Base-by-base conservation (phyloP, 2,113 vertebrate species). In the Nibea coibor region DNA sequence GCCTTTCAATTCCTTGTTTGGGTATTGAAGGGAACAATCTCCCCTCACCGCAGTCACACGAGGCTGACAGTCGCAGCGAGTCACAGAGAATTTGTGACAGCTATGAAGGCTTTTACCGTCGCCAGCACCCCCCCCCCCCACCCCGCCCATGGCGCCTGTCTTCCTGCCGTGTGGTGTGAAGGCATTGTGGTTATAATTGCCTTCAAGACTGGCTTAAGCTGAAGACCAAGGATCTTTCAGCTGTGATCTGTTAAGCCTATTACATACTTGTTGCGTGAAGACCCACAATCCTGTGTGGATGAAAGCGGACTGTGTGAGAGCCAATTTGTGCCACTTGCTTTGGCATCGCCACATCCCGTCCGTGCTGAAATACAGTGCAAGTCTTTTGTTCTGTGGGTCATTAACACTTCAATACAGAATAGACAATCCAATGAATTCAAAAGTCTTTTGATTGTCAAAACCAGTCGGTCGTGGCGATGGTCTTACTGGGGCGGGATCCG, bases 171-270 rank as follows among this genome's bases (percentile, higher is more conserved):
- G 59, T 26, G 56, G 65, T 66, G 70, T 83, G 65, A 88, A 88
- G 47, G 53, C 80, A 47, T 87, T 81, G 81, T 84, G 71, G 51
- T 76, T 89, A 81, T 91, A 90, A 93, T 89, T 92, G 89, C 85
- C 83, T 90, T 85, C 83, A 81, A 89, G 65, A 79, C 85, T 85
- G 72, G 78, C 83, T 89, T 82, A 84, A 78, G 74, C 75, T 82
- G 57, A 4, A 53, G 80, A 91, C 78, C 84, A 59, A 57, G 72
- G 66, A 69, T 90, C 80, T 86, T 84, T 88, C 81, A 79, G 69
- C 80, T 78, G 83, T 90, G 91, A 92, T 91, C 88, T 88, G 87
- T 81, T 92, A 92, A 94, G 91, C 94, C 91, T 84, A 74, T 94
- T 91, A 92, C 88, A 89, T 82, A 87, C 89, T 92, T 90, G 90